Base-by-base conservation (phyloP, 2,113 vertebrate species). In the Misgurnus anguillicaudatus region DNA sequence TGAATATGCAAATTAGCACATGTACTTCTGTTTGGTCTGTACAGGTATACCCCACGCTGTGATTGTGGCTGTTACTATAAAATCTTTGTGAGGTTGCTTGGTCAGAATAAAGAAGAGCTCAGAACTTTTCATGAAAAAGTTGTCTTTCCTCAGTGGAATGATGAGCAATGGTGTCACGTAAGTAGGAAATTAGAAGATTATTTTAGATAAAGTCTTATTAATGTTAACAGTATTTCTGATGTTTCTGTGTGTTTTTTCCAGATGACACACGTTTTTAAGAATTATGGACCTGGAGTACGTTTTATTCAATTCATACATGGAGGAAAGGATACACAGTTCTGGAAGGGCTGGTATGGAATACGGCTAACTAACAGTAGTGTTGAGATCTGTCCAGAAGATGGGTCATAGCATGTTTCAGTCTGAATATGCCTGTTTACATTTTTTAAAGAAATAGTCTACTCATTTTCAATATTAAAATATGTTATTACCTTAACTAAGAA, bases 301-400 rank as follows among this genome's bases (percentile, higher is more conserved):
- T 86, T 93, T 65, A 85, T 99, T 84, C 73, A 45, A 19, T 99
- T 99, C 11, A 85, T 84, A 39, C 98, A 99, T 0, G 96, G 96
- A 4, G 97, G 97, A 48, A 70, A 90, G 0, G 97, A 99, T 88
- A 95, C 91, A 0, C 91, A 95, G 82, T 96, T 7, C 86, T 99
- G 98, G 97, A 91, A 91, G 0, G 98, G 97, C 5, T 96, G 95
- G 94, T 98, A 97, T 0, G 98, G 98, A 0, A 85, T 96, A 67
- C 91, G 95, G 0, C 87, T 99, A 9, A 99, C 96, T 0, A 94
- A 97, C 90, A 98, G 93, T 91, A 93, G 95, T 41, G 88, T 99
- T 61, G 88, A 92, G 72, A 67, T 99, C 0, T 91, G 88, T 69
- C 91, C 90, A 0, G 31, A 14, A 13, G 47, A 48, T 48, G 47